A percentile compares a stretch with the other conserved stretches of the same genome.
Evolutionary conservation across 1,140 invertebrate genomes (phyloP).

Genomic region (Lithobius niger): DNA sequence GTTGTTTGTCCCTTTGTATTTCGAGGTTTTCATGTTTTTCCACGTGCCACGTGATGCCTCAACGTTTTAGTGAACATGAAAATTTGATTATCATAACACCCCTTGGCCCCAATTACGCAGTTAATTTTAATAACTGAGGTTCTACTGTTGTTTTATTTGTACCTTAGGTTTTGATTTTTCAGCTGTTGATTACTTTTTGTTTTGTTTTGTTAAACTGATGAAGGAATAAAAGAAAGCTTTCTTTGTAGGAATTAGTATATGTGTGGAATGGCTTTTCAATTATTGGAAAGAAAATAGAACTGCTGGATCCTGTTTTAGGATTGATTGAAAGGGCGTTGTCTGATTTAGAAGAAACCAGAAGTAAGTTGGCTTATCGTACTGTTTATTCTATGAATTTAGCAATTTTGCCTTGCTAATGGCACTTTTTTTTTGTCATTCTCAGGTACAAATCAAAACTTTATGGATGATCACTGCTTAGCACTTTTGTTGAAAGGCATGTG

Average conservation of each 20-base stretch:
- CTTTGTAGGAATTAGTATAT: conserved; percentile 63
- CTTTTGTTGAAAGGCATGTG: conserved; percentile 70
- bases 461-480: conserved; percentile 64
- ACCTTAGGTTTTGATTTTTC: too few relatives aligned
- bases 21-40: too few relatives aligned
- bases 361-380: conserved; percentile 16
- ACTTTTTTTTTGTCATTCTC: conserved; percentile 17
- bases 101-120: too few relatives aligned
- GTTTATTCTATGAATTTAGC: not conserved
- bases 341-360: conserved; percentile 26
- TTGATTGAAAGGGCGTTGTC: conserved; percentile 50
- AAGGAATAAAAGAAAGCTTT: not conserved
- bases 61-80: too few relatives aligned
- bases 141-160: too few relatives aligned
- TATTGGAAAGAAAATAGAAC: conserved; percentile 51
- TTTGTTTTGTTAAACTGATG: not conserved
- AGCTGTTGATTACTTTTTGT: not conserved
- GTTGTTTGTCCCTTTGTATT: too few relatives aligned
- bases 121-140: too few relatives aligned
- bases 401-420: not conserved
- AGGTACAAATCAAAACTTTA: conserved; percentile 37
- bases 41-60: too few relatives aligned
- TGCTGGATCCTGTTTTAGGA: conserved; percentile 54
- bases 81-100: too few relatives aligned
- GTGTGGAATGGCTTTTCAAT: conserved; percentile 88